These are phyloP conservation scores for Syrista parreyssii DNA, from an alignment of 2,888 invertebrate genomes.

Conservation along the genomic window DNA sequence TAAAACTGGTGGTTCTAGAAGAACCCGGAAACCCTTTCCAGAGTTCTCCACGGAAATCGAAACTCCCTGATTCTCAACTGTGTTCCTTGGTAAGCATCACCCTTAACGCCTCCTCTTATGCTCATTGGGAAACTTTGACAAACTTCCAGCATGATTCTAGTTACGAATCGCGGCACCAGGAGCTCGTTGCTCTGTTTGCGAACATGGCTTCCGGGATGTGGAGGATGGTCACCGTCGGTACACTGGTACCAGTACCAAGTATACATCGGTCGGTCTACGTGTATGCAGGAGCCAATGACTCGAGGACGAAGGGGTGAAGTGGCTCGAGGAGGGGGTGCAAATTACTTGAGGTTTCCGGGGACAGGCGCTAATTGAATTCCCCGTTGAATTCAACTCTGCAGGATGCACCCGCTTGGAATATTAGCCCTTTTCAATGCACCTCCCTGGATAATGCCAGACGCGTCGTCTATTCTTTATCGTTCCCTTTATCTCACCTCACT, in stretches of 20 bases:
- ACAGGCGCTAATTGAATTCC: conserved; percentile 63
- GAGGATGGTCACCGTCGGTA: neutral
- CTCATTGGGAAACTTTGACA: neutral
- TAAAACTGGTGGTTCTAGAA: neutral
- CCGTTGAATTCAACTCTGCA: conserved; percentile 59
- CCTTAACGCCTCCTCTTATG: neutral
- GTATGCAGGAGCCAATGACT: neutral
- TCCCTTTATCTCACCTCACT: neutral
- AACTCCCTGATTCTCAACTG: neutral
- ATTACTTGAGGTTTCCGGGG: conserved; percentile 63
- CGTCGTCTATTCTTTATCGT: neutral
- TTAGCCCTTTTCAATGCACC: conserved; percentile 54
- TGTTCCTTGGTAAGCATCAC: neutral
- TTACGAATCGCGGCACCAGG: neutral
- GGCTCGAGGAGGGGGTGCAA: conserved; percentile 32
- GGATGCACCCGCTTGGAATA: conserved; percentile 50
- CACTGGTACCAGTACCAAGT: neutral
- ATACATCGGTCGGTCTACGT: neutral
- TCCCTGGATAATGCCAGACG: neutral
- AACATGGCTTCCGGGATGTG: neutral
- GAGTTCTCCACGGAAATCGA: neutral
- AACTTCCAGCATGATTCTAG: neutral
- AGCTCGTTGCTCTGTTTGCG: neutral
- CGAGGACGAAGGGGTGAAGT: neutral
- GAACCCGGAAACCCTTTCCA: neutral